These are phyloP conservation scores for Oxyscelio sp. DNA, from an alignment of 2,888 invertebrate species.

Conservation along the genomic window DNA sequence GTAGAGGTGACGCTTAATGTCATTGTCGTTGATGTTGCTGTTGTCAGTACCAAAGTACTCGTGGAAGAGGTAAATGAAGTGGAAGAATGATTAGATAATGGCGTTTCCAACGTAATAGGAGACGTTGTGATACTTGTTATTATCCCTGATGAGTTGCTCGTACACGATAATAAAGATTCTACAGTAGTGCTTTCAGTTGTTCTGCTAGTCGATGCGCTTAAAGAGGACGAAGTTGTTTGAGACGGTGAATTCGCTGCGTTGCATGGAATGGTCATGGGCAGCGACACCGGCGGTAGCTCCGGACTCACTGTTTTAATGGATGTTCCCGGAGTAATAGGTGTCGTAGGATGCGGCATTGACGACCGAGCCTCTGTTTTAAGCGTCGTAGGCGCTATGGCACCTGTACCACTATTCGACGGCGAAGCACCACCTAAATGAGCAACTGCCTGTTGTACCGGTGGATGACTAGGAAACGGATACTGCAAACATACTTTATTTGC, in stretches of 20 bases:
- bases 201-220: constrained; percentile 80
- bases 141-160: background rate
- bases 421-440: constrained; percentile 76
- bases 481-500: constrained; percentile 91
- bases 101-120: constrained; percentile 75
- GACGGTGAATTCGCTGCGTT: constrained; percentile 54
- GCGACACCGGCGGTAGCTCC: constrained; percentile 86
- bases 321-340: constrained; percentile 86
- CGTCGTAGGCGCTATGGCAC: constrained; percentile 76
- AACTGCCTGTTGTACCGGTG: constrained; percentile 89
- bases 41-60: constrained; percentile 12
- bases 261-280: constrained; percentile 81
- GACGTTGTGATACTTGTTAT: constrained; percentile 35
- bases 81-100: constrained; percentile 65
- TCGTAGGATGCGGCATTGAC: constrained; percentile 82
- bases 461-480: constrained; percentile 94
- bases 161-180: background rate
- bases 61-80: constrained; percentile 72
- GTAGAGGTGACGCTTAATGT: too few species aligned
- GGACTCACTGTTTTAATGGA: constrained; percentile 85
- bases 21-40: constrained; percentile 71
- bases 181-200: constrained; percentile 78
- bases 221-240: constrained; percentile 18
- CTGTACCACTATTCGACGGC: constrained; percentile 87
- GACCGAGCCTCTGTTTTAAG: constrained; percentile 83